Conservation (phyloP, 2,888 invertebrate genomes). For the Stenoptilia bipunctidactyla region DNA sequence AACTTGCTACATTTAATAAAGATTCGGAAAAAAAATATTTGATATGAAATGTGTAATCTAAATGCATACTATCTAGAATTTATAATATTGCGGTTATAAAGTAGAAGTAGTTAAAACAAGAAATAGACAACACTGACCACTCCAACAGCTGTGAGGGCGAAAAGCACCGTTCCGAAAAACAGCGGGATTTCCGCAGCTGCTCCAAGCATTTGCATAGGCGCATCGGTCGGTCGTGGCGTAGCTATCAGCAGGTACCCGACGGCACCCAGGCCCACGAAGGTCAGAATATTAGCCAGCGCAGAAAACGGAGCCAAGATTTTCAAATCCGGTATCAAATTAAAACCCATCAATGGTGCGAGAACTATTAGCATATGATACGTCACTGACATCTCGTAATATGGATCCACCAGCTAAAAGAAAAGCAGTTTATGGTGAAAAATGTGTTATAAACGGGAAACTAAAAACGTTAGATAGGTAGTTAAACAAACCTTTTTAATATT, state of each 20-base stretch:
- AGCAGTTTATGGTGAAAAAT: too few relatives aligned
- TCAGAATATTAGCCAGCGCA: slow-evolving; percentile 83
- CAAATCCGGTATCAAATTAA: slow-evolving; percentile 81
- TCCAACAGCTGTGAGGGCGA: slow-evolving; percentile 87
- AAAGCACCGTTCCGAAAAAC: slow-evolving; percentile 91
- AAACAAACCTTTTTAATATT: slow-evolving; percentile 78
- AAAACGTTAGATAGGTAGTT: not conserved
- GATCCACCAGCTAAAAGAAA: slow-evolving; percentile 55
- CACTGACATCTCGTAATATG: slow-evolving; percentile 47
- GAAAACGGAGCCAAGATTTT: slow-evolving; percentile 88
- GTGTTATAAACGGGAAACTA: too few relatives aligned
- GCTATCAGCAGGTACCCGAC: slow-evolving; percentile 79
- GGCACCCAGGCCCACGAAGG: slow-evolving; percentile 81
- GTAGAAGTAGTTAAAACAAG: not conserved
- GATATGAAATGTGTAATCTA: too few relatives aligned
- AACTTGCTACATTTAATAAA: too few relatives aligned
- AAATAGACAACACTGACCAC: slow-evolving; percentile 69
- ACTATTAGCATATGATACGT: slow-evolving; percentile 77
- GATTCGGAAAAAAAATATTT: too few relatives aligned
- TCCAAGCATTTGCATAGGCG: slow-evolving; percentile 52
- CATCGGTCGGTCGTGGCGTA: slow-evolving; percentile 54
- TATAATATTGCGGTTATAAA: too few relatives aligned
- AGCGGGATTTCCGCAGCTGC: slow-evolving; percentile 72
- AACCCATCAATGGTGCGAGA: slow-evolving; percentile 75
- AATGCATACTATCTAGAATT: too few relatives aligned